Percentiles rank a stretch among this genome's conserved stretches.
These are phyloP conservation scores for Rhabditoides inermis DNA, from an alignment of 2,888 invertebrate genomes.

Conservation along the genomic window DNA sequence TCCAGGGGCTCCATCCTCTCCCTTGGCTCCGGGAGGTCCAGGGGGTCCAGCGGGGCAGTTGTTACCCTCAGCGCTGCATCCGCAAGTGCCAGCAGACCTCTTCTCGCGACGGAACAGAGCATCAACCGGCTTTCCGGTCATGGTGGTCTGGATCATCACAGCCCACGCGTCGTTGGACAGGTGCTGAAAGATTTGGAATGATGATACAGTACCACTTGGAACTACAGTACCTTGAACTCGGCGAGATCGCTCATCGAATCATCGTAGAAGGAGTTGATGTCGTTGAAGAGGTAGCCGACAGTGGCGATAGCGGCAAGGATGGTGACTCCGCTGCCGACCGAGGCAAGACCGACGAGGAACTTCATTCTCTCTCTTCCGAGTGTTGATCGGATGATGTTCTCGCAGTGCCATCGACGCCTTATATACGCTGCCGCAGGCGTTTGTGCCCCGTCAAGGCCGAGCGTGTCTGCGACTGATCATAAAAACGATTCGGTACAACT, in stretches of 20 bases:
- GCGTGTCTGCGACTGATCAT: too few species aligned
- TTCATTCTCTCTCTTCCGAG: too few species aligned
- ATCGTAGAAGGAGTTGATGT: constrained; percentile 21
- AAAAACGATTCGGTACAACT: too few species aligned
- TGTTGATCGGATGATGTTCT: too few species aligned
- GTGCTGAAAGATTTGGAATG: constrained; percentile 10
- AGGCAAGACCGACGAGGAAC: constrained; percentile 13
- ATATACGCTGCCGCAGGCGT: background rate
- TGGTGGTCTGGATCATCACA: constrained; percentile 23
- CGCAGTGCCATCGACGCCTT: background rate
- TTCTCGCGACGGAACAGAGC: constrained; percentile 19
- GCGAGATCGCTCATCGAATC: constrained; percentile 20
- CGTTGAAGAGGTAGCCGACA: constrained; percentile 18
- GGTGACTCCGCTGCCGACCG: constrained; percentile 8
- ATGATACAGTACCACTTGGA: background rate
- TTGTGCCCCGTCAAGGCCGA: too few species aligned
- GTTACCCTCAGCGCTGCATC: background rate
- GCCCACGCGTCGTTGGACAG: constrained; percentile 24
- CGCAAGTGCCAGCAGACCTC: too few species aligned
- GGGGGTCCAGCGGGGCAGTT: background rate
- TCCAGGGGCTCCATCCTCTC: constrained; percentile 5
- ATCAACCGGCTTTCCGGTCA: too few species aligned
- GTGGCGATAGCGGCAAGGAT: constrained; percentile 15
- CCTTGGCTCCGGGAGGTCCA: constrained; percentile 6
- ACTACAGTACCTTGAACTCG: constrained; percentile 20